Base-by-base conservation (phyloP, 2,113 vertebrate species). In the Dendropsophus ebraccatus region DNA sequence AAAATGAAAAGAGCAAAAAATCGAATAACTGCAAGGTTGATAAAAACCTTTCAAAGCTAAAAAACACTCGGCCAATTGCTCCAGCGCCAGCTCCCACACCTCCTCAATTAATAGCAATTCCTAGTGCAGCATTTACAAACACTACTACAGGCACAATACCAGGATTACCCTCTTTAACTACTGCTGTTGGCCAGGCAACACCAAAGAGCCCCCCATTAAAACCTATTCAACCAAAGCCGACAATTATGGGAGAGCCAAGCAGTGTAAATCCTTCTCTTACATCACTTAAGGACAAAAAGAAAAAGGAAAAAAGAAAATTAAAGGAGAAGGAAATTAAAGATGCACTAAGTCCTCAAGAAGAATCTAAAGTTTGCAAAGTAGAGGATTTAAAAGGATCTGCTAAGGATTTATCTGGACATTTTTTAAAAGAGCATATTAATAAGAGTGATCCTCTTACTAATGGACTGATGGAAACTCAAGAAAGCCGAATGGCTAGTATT, bases 401-500 rank as follows among this genome's bases (percentile, higher is more conserved):
- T 23, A 99, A 98, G 78, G 98, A 99, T 56, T 91, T 97, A 84
- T 73, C 96, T 0, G 96, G 96, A 77, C 97, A 98, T 91, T 97
- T 98, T 89, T 92, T 99, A 91, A 99, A 99, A 93, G 98, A 99
- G 88, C 97, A 99, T 88, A 93, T 99, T 85, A 97, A 92, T 88
- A 99, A 99, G 90, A 96, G 93, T 87, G 98, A 99, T 76, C 93
- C 95, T 82, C 87, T 96, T 87, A 87, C 95, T 30, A 99, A 97
- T 10, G 96, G 97, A 47, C 87, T 97, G 65, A 93, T 92, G 0
- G 98, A 98, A 88, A 96, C 95, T 81, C 97, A 97, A 90, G 98
- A 99, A 92, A 99, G 97, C 89, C 94, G 98, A 58, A 99, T 99
- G 97, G 98, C 98, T 10, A 99, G 98, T 62, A 99, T 99, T 91